Conservation (phyloP, 30 jellyfish, hydroid and myxozoan genomes). For the Aurelia sp. region DNA sequence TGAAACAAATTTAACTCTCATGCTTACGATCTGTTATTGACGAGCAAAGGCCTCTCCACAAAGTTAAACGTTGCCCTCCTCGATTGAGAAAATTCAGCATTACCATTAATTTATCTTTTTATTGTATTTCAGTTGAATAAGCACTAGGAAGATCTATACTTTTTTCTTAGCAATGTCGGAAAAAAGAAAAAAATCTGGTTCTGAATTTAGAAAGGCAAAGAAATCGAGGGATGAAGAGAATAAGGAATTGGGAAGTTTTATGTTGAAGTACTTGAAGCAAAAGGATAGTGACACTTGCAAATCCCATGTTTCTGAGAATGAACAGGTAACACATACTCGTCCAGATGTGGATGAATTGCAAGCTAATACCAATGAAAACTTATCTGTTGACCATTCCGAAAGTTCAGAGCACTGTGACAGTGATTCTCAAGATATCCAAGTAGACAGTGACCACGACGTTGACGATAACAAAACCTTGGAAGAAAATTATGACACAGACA, state of each 20-base stretch:
- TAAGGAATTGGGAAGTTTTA: not conserved
- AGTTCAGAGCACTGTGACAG: not conserved
- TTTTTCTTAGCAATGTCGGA: constrained; percentile 1
- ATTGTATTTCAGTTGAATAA: no score
- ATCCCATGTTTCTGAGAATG: not conserved
- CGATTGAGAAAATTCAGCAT: no score
- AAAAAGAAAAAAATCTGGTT: constrained; percentile 35
- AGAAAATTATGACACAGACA: not conserved
- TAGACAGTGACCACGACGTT: not conserved
- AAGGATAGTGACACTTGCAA: not conserved
- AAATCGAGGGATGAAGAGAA: constrained; percentile 8
- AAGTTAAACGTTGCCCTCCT: no score
- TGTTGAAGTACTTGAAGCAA: constrained; percentile 4
- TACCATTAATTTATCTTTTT: no score
- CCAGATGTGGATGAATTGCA: constrained; percentile 2
- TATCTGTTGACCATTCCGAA: not conserved
- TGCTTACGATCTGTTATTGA: no score
- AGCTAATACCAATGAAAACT: not conserved
- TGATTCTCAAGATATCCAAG: not conserved
- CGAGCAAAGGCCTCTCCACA: no score
- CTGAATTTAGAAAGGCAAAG: constrained; percentile 25
- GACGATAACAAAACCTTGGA: not conserved
- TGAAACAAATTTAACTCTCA: no score
- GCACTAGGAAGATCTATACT: not conserved
- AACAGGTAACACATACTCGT: not conserved